Evolutionary conservation across 2,113 vertebrate genomes (phyloP).

Genomic region (Carlito syrichta): DNA sequence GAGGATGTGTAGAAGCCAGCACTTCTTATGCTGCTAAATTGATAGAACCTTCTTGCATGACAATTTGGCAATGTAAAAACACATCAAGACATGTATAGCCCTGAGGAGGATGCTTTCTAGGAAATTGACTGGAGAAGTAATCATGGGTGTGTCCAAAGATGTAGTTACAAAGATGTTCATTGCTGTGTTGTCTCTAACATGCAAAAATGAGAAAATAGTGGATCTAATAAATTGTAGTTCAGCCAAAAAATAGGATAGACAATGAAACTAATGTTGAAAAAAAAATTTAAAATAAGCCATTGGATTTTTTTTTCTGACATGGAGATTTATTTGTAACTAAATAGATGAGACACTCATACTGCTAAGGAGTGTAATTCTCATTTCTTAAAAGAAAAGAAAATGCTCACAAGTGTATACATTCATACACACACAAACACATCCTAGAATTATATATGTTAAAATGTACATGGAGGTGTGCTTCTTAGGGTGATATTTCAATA

Average conservation of each 20-base stretch:
- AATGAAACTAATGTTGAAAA: neutral
- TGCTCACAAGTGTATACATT: no score
- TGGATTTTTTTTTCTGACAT: neutral
- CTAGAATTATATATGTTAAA: neutral
- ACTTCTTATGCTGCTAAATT: neutral
- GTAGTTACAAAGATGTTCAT: neutral
- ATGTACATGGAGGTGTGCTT: neutral
- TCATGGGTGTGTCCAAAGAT: neutral
- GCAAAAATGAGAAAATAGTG: neutral
- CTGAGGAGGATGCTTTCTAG: conserved; percentile 44
- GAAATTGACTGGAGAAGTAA: conserved; percentile 9
- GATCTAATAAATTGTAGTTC: neutral
- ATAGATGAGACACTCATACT: neutral
- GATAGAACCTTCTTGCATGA: no score
- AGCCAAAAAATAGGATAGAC: neutral
- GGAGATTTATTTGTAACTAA: neutral
- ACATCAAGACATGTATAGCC: neutral
- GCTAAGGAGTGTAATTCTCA: neutral
- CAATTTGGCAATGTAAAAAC: neutral
- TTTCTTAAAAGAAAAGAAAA: neutral
- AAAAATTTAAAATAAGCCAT: neutral
- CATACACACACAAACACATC: neutral
- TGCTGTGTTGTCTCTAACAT: neutral
- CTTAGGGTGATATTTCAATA: neutral
- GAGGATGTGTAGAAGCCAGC: neutral